Conservation (phyloP, 2,888 invertebrate species). For the Trichopoda pennipes region DNA sequence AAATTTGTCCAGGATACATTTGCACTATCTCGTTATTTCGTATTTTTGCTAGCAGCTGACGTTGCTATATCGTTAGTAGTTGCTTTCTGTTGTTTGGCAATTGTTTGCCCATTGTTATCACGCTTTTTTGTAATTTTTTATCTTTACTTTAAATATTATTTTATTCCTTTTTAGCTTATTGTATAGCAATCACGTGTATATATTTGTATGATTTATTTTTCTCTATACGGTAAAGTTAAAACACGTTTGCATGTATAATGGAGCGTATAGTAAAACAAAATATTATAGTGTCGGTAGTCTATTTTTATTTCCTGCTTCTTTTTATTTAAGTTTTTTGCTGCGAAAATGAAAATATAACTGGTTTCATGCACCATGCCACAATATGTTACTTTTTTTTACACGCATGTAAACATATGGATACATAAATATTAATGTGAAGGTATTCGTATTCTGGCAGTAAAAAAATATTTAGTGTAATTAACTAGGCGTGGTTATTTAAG, state of each 20-base stretch:
- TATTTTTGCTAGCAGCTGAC: not conserved
- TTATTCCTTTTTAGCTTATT: not conserved
- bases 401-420: not conserved
- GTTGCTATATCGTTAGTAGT: not conserved
- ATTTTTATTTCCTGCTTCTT: not conserved
- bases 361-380: not conserved
- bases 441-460: too few species aligned
- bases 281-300: not conserved
- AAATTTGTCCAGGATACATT: too few species aligned
- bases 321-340: not conserved
- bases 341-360: not conserved
- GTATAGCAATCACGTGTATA: not conserved
- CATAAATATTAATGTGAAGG: not conserved
- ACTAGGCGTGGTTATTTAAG: not conserved
- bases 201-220: not conserved
- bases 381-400: not conserved
- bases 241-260: not conserved
- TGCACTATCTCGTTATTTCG: too few species aligned
- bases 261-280: not conserved
- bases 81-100: not conserved
- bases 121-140: not conserved
- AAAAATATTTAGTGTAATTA: not conserved
- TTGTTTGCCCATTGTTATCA: not conserved
- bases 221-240: not conserved
- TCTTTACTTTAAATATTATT: not conserved